Conservation (phyloP, 2,113 vertebrate genomes). For the Furnarius figulus region DNA sequence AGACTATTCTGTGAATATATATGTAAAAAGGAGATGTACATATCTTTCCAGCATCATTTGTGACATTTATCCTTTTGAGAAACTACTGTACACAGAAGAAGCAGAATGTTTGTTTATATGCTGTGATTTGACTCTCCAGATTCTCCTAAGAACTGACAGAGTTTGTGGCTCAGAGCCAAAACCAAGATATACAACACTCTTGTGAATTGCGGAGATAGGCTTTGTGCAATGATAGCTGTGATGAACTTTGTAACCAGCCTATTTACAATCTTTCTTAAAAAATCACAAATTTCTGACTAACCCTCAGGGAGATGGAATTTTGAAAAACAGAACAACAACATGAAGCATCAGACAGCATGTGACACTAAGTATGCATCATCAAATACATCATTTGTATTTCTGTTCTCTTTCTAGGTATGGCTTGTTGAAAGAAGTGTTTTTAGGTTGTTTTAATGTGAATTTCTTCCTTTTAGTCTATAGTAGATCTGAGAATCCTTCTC, state of each 20-base stretch:
- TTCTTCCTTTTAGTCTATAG: neutral
- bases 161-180: conserved; percentile 6
- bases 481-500: neutral
- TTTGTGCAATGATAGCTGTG: neutral
- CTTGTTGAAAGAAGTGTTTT: neutral
- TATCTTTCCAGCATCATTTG: neutral
- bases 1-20: neutral
- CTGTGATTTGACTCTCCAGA: neutral
- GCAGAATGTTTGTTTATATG: conserved; percentile 8
- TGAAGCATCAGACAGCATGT: neutral
- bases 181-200: neutral
- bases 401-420: neutral
- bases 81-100: neutral
- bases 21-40: neutral
- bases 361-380: neutral
- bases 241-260: neutral
- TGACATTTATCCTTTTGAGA: conserved; percentile 4
- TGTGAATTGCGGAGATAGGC: neutral
- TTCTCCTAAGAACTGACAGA: neutral
- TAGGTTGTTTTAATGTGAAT: neutral
- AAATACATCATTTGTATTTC: neutral
- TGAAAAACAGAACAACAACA: neutral
- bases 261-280: neutral
- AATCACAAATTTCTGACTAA: neutral
- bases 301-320: neutral